Evolutionary conservation across 1,140 invertebrate genomes (phyloP).

Genomic region (Sycobia sp.): DNA sequence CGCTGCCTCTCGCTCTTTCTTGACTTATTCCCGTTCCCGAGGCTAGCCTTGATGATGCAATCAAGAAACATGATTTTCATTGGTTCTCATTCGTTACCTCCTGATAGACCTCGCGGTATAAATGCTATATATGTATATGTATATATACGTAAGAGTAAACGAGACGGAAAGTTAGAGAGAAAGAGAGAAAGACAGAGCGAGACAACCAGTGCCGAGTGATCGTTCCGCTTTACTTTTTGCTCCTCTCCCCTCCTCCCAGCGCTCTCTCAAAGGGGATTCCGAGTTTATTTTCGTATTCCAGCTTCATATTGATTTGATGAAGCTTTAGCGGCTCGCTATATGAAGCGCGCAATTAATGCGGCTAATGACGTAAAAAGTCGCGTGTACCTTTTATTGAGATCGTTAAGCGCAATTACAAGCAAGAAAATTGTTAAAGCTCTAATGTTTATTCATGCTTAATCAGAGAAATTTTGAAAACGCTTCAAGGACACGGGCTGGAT

Average conservation of each 20-base stretch:
- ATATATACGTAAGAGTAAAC: too few species aligned
- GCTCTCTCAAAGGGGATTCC: too few species aligned
- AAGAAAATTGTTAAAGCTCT: background rate
- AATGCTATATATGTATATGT: too few species aligned
- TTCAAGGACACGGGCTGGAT: too few species aligned
- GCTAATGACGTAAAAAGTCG: background rate
- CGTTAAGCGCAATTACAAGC: background rate
- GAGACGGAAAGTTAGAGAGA: too few species aligned
- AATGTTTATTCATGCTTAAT: too few species aligned
- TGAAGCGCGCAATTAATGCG: slow-evolving; percentile 1
- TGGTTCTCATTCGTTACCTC: slow-evolving; percentile 14
- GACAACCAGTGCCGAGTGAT: too few species aligned
- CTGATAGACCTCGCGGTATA: too few species aligned
- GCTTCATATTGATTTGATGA: background rate
- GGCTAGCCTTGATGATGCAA: slow-evolving; percentile 33
- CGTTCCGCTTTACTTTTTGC: too few species aligned
- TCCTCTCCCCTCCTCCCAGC: background rate
- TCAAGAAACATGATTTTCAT: slow-evolving; percentile 27
- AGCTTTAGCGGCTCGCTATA: background rate
- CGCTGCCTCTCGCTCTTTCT: slow-evolving; percentile 1
- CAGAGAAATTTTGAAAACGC: too few species aligned
- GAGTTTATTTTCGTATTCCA: slow-evolving; percentile 7
- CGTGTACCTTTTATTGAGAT: slow-evolving; percentile 7
- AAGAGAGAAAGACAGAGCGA: too few species aligned
- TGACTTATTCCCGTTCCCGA: slow-evolving; percentile 3